phyloP scores from a whole-genome alignment of 2,113 vertebrate species.

The Psittacara wagleri region DNA sequence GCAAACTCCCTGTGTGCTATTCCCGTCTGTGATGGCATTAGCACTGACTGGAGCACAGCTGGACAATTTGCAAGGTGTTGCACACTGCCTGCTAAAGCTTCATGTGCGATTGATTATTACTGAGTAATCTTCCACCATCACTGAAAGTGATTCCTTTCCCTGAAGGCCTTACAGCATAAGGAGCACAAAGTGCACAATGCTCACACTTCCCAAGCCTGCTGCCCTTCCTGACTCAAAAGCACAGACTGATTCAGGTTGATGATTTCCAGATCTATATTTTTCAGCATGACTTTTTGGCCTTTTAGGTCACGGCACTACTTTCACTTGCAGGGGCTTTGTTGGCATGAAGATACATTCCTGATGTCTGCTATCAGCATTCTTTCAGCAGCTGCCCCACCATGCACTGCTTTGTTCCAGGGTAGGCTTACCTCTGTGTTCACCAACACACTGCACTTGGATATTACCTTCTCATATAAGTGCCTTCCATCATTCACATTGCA shows the following conservation, averaged over 20 bases:
- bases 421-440: not conserved
- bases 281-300: not conserved
- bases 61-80: accelerated
- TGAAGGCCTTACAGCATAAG: not conserved
- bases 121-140: not conserved
- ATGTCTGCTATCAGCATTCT: not conserved
- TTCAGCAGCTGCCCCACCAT: not conserved
- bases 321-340: not conserved
- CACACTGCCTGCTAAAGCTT: not conserved
- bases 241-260: not conserved
- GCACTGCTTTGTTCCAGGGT: not conserved
- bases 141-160: not conserved
- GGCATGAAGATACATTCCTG: not conserved
- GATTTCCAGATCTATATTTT: not conserved
- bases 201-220: not conserved
- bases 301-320: not conserved
- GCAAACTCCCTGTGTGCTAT: accelerated
- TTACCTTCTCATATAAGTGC: not conserved
- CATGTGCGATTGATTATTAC: not conserved
- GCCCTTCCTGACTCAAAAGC: not conserved
- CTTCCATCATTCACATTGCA: not conserved
- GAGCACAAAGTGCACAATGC: accelerated
- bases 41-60: accelerated
- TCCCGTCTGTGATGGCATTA: not conserved
- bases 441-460: not conserved